Percentiles rank a stretch among this genome's conserved stretches.
These are phyloP conservation scores for Phenganax marumi DNA, from an alignment of 92 coral and sea anemone genomes.

Conservation along the genomic window DNA sequence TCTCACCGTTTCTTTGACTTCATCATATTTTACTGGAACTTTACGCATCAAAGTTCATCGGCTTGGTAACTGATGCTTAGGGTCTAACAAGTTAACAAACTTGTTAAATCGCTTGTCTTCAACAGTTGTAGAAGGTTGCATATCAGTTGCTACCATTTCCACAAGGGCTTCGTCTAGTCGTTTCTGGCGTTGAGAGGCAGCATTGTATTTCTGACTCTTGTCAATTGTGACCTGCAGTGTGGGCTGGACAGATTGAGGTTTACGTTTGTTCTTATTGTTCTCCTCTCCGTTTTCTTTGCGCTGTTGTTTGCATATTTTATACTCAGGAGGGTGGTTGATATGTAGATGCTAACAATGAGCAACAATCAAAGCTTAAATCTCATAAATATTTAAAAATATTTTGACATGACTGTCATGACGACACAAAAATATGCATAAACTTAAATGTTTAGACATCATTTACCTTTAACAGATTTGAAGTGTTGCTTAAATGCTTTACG, in stretches of 20 bases:
- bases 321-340: conserved; percentile 36
- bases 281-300: conserved; percentile 25
- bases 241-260: too few relatives aligned
- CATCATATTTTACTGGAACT: conserved; percentile 5
- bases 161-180: too few relatives aligned
- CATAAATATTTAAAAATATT: neutral
- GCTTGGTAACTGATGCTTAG: neutral
- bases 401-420: neutral
- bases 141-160: too few relatives aligned
- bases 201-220: too few relatives aligned
- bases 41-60: neutral
- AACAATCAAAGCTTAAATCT: neutral
- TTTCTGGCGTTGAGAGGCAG: too few relatives aligned
- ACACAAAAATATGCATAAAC: neutral
- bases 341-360: conserved; percentile 25
- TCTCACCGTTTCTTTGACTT: conserved; percentile 4
- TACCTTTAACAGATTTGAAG: neutral
- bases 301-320: conserved; percentile 25
- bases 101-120: too few relatives aligned
- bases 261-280: too few relatives aligned
- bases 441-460: neutral
- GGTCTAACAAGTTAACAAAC: too few relatives aligned
- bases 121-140: too few relatives aligned
- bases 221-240: too few relatives aligned
- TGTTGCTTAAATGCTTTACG: conserved; percentile 8